phyloP scores from a whole-genome alignment of 1,140 invertebrate species.

The Sarcophaga bullata region DNA sequence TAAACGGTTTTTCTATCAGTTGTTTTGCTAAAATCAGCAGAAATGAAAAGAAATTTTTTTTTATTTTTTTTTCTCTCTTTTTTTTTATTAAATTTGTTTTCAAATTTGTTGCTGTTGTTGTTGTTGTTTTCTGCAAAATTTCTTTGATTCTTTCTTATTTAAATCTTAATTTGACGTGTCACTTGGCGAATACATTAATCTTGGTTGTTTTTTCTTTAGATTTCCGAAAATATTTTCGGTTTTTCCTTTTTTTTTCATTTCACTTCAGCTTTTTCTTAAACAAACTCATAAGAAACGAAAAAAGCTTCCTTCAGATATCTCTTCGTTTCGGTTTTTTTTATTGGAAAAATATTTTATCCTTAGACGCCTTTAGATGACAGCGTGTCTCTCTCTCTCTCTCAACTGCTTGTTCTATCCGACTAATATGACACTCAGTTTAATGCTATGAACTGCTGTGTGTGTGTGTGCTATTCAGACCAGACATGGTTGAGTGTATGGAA shows the following conservation, averaged over 20 bases:
- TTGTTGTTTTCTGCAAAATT: neutral
- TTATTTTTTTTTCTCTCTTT: neutral
- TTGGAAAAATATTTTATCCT: slow-evolving; percentile 12
- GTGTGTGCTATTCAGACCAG: neutral
- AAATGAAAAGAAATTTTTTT: neutral
- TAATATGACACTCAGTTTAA: too few relatives aligned
- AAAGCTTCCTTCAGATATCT: slow-evolving; percentile 19
- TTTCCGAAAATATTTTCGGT: neutral
- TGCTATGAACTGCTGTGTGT: too few relatives aligned
- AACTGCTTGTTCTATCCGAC: too few relatives aligned
- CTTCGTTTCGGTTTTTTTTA: neutral
- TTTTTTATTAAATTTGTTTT: neutral
- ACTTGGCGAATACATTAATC: slow-evolving; percentile 15
- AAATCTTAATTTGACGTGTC: slow-evolving; percentile 40
- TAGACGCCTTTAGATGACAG: slow-evolving; percentile 10
- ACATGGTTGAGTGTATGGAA: neutral
- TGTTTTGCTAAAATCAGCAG: slow-evolving; percentile 34
- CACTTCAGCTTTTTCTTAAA: neutral
- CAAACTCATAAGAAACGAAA: slow-evolving; percentile 2
- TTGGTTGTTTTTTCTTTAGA: neutral
- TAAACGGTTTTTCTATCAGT: too few relatives aligned
- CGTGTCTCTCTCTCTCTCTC: too few relatives aligned
- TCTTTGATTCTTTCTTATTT: slow-evolving; percentile 7
- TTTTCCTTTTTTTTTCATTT: neutral
- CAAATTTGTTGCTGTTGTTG: neutral